phyloP scores from a whole-genome alignment of 2,113 vertebrate genomes.

The Grammomys surdaster region DNA sequence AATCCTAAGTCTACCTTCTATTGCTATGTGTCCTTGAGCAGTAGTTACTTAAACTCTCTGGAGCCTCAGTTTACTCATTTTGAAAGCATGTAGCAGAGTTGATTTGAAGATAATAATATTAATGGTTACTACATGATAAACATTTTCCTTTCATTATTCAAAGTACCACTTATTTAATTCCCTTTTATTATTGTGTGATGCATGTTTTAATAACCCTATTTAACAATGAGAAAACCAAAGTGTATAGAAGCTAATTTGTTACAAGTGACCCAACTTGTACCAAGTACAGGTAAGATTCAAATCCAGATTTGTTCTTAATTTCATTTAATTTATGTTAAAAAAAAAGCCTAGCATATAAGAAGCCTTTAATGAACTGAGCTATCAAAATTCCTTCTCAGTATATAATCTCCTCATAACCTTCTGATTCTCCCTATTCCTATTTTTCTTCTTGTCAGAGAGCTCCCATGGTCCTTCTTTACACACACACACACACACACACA shows the following conservation, averaged over 20 bases:
- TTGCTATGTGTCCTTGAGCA: neutral
- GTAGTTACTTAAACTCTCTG: conserved; percentile 5
- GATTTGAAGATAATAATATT: neutral
- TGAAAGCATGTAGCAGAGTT: conserved; percentile 5
- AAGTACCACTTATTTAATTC: neutral
- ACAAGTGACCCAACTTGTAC: neutral
- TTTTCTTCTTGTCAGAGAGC: neutral
- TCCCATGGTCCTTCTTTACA: neutral
- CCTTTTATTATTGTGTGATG: neutral
- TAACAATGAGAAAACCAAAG: conserved; percentile 18
- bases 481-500: too few relatives aligned
- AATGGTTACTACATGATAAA: neutral
- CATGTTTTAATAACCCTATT: neutral
- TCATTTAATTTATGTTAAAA: conserved; percentile 15
- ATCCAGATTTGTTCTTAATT: neutral
- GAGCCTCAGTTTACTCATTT: conserved; percentile 42
- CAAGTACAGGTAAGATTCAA: conserved; percentile 6
- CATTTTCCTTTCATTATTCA: neutral
- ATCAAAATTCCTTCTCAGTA: conserved; percentile 10
- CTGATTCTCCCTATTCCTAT: neutral
- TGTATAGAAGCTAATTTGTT: conserved; percentile 10
- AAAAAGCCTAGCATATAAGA: neutral
- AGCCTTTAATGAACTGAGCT: neutral
- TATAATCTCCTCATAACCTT: neutral
- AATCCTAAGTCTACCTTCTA: conserved; percentile 42